phyloP scores from a whole-genome alignment of 2,888 invertebrate species.

The Eurytoma californica region DNA sequence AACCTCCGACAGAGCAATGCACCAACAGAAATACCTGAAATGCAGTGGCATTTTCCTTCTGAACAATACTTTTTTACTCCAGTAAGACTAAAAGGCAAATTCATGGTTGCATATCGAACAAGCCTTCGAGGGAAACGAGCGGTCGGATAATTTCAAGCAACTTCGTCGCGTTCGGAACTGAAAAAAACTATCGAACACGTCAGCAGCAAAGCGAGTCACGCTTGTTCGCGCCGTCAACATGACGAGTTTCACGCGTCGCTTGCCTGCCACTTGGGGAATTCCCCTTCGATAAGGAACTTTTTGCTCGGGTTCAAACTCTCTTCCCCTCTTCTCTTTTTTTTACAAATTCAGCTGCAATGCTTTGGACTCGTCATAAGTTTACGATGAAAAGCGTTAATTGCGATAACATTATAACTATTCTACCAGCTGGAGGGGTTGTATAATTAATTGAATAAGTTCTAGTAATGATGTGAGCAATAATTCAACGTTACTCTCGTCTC shows the following conservation, averaged over 20 bases:
- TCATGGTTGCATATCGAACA: no score
- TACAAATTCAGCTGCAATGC: constrained; percentile 25
- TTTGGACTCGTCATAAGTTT: constrained; percentile 14
- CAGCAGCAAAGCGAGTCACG: constrained; percentile 35
- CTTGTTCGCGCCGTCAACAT: constrained; percentile 49
- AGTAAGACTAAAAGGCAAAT: no score
- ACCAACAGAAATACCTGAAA: no score
- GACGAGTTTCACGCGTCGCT: constrained; percentile 50
- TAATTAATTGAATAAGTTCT: constrained; percentile 53
- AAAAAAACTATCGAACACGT: constrained; percentile 43
- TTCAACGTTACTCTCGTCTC: constrained; percentile 16
- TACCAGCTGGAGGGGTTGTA: constrained; percentile 12
- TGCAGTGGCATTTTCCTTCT: no score
- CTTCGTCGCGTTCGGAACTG: neutral
- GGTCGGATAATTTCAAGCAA: no score
- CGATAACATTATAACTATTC: constrained; percentile 40
- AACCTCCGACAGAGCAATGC: no score
- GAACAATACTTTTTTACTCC: no score
- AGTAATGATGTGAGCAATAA: constrained; percentile 19
- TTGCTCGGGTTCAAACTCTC: constrained; percentile 35
- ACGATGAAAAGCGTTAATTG: constrained; percentile 55
- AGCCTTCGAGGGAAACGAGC: neutral
- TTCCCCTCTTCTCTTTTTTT: constrained; percentile 14
- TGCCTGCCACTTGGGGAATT: constrained; percentile 32
- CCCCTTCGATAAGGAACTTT: constrained; percentile 25